phyloP scores from a whole-genome alignment of 1,140 invertebrate genomes.

The Drosophila ambigua region DNA sequence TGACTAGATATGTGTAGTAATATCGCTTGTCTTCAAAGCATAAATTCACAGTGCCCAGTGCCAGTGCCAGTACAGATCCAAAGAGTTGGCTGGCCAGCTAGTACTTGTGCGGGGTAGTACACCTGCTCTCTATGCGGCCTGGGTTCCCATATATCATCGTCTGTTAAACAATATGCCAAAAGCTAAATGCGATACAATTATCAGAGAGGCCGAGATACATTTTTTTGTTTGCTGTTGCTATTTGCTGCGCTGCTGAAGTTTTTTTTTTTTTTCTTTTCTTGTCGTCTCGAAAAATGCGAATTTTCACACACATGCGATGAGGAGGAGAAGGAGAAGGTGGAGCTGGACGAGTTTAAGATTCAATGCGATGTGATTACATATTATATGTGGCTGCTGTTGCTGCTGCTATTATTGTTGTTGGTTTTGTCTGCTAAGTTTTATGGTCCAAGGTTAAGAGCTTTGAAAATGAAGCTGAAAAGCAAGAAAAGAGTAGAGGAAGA shows the following conservation, averaged over 20 bases:
- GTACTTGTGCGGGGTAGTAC: slow-evolving; percentile 15
- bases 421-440: slow-evolving; percentile 76
- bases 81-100: slow-evolving; percentile 3
- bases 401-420: slow-evolving; percentile 45
- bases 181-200: slow-evolving; percentile 79
- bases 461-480: slow-evolving; percentile 61
- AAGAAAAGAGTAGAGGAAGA: slow-evolving; percentile 23
- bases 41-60: slow-evolving; percentile 14
- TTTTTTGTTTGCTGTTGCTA: slow-evolving; percentile 27
- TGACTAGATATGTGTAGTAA: slow-evolving; percentile 8
- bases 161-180: slow-evolving; percentile 75
- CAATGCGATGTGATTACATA: slow-evolving; percentile 80
- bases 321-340: slow-evolving; percentile 1
- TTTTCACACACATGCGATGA: slow-evolving; percentile 70
- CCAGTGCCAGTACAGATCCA: background rate
- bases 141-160: slow-evolving; percentile 65
- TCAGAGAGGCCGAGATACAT: slow-evolving; percentile 62
- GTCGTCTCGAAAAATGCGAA: slow-evolving; percentile 60
- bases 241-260: slow-evolving; percentile 5
- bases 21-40: slow-evolving; percentile 33
- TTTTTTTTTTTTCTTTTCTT: slow-evolving; percentile 1
- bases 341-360: slow-evolving; percentile 59
- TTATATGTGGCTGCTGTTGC: slow-evolving; percentile 50
- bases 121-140: slow-evolving; percentile 45
- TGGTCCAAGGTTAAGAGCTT: slow-evolving; percentile 83